phyloP scores from a whole-genome alignment of 2,888 invertebrate species.

The Macrophya annulata region DNA sequence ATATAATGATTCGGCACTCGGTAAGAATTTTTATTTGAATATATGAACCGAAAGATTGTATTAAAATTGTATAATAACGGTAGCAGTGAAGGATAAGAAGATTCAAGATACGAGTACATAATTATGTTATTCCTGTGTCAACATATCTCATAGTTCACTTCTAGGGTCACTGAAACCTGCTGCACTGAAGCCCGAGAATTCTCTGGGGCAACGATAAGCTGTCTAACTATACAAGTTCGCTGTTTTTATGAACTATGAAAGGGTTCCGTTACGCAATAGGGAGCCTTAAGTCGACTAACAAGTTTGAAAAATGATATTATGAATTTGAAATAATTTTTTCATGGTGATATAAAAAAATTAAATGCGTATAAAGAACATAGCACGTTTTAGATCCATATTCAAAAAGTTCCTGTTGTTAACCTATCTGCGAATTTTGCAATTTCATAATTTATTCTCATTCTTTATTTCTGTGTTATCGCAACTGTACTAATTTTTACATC shows the following conservation, averaged over 20 bases:
- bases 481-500: not conserved
- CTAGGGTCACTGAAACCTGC: slow-evolving; percentile 45
- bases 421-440: not conserved
- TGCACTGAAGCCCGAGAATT: slow-evolving; percentile 47
- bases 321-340: not conserved
- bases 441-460: not conserved
- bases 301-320: not conserved
- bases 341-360: not conserved
- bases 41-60: not conserved
- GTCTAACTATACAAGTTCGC: not conserved
- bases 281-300: not conserved
- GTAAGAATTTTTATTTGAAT: not conserved
- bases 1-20: not conserved
- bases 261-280: slow-evolving; percentile 25
- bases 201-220: slow-evolving; percentile 27
- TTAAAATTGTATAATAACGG: not conserved
- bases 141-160: slow-evolving; percentile 6
- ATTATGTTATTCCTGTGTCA: slow-evolving; percentile 6
- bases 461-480: not conserved
- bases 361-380: not conserved
- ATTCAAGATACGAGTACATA: not conserved
- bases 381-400: not conserved
- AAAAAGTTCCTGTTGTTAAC: not conserved
- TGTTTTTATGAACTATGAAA: slow-evolving; percentile 15
- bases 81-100: not conserved